Evolutionary conservation across 2,797 vertebrate species (phyloP).

Genomic region (Bufotes viridis): DNA sequence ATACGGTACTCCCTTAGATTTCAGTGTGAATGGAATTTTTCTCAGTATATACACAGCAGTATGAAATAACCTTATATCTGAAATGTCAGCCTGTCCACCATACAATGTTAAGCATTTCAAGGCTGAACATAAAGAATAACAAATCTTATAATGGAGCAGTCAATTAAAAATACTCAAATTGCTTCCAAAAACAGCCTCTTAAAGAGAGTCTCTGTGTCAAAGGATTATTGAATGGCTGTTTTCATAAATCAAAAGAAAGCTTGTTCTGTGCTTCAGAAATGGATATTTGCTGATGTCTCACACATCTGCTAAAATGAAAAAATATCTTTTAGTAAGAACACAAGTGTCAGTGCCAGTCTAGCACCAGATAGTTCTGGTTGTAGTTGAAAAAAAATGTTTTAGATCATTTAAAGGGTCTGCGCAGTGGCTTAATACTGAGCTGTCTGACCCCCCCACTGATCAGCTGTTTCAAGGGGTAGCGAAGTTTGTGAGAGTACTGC

Average conservation of each 20-base stretch:
- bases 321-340: neutral
- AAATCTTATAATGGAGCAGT: neutral
- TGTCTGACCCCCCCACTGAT: no score
- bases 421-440: no score
- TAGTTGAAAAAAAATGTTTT: neutral
- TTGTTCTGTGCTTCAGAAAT: slow-evolving; percentile 26
- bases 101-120: slow-evolving; percentile 1
- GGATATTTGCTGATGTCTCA: slow-evolving; percentile 17
- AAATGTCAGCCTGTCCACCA: neutral
- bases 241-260: neutral
- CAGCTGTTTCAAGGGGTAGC: no score
- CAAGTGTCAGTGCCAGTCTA: slow-evolving; percentile 9
- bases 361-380: neutral
- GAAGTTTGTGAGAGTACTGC: no score
- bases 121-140: slow-evolving; percentile 23
- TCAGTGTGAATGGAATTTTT: neutral
- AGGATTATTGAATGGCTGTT: slow-evolving; percentile 16
- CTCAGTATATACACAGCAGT: neutral
- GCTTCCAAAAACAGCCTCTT: slow-evolving; percentile 23
- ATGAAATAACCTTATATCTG: neutral
- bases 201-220: neutral
- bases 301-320: neutral
- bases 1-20: neutral
- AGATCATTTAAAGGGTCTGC: neutral
- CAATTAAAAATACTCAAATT: slow-evolving; percentile 25